phyloP scores from a whole-genome alignment of 2,888 invertebrate species.

The Scaeva pyrastri region DNA sequence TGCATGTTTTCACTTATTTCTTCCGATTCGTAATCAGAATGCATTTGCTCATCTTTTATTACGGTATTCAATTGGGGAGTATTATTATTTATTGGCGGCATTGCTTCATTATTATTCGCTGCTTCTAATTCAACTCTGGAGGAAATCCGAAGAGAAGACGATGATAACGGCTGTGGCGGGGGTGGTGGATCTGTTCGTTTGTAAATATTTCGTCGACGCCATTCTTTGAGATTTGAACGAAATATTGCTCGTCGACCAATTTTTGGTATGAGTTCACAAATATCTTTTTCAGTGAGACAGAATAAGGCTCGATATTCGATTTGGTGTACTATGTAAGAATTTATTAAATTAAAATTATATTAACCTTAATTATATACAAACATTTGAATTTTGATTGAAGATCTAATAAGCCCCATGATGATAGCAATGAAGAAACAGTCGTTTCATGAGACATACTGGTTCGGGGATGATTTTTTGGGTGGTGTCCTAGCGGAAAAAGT shows the following conservation, averaged over 20 bases:
- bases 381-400: constrained; percentile 57
- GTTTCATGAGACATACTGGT: constrained; percentile 1
- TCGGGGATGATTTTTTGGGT: neutral
- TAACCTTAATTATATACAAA: neutral
- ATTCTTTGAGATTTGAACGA: constrained; percentile 63
- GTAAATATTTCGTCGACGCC: constrained; percentile 41
- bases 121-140: constrained; percentile 10
- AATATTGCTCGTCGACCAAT: constrained; percentile 66
- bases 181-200: neutral
- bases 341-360: neutral
- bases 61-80: constrained; percentile 30
- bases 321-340: constrained; percentile 28
- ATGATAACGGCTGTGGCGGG: too few relatives aligned
- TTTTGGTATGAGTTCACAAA: constrained; percentile 64
- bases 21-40: constrained; percentile 53
- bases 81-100: constrained; percentile 1
- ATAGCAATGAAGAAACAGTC: constrained; percentile 40
- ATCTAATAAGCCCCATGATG: constrained; percentile 56
- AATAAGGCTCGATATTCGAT: constrained; percentile 48
- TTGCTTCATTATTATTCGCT: constrained; percentile 14
- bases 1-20: constrained; percentile 26
- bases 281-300: constrained; percentile 66
- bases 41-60: constrained; percentile 50
- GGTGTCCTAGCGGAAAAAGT: constrained; percentile 9
- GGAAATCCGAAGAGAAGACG: neutral